Percentiles rank a stretch among this genome's conserved stretches.
Conservation (phyloP, 2,888 invertebrate genomes). For the Agrotis segetum region DNA sequence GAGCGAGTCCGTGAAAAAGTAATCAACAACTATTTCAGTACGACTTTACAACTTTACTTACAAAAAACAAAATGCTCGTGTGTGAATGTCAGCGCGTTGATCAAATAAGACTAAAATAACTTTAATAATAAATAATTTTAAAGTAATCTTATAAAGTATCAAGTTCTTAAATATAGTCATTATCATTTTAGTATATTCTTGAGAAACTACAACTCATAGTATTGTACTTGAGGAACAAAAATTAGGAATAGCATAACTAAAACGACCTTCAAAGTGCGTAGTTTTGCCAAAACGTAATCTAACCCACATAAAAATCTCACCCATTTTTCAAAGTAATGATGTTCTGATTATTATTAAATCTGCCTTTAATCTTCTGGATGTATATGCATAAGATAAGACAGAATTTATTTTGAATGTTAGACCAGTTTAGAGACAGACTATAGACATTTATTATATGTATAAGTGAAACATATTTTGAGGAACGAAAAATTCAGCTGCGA, state of each 20-base stretch:
- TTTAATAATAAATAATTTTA: background rate
- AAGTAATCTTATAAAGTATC: background rate
- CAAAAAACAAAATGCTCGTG: constrained; percentile 51
- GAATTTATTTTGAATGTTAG: too few species aligned
- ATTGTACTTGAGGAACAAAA: background rate
- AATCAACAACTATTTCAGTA: constrained; percentile 54
- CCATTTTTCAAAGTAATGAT: background rate
- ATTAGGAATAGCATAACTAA: background rate
- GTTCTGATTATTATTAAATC: background rate
- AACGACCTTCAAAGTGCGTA: constrained; percentile 1
- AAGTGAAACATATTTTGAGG: too few species aligned
- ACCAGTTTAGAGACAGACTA: too few species aligned
- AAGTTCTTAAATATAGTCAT: constrained; percentile 6
- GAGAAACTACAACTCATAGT: background rate
- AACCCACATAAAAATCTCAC: background rate
- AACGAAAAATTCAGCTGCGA: too few species aligned
- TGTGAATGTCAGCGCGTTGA: constrained; percentile 42
- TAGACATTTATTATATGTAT: too few species aligned
- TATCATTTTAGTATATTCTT: background rate
- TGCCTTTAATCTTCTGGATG: background rate
- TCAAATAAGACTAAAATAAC: constrained; percentile 8
- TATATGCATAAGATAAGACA: background rate
- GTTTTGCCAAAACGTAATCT: background rate
- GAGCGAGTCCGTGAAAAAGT: constrained; percentile 31
- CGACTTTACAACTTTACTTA: constrained; percentile 54